These are phyloP conservation scores for Ormyrus rosae DNA, from an alignment of 2,888 invertebrate genomes.

Conservation along the genomic window DNA sequence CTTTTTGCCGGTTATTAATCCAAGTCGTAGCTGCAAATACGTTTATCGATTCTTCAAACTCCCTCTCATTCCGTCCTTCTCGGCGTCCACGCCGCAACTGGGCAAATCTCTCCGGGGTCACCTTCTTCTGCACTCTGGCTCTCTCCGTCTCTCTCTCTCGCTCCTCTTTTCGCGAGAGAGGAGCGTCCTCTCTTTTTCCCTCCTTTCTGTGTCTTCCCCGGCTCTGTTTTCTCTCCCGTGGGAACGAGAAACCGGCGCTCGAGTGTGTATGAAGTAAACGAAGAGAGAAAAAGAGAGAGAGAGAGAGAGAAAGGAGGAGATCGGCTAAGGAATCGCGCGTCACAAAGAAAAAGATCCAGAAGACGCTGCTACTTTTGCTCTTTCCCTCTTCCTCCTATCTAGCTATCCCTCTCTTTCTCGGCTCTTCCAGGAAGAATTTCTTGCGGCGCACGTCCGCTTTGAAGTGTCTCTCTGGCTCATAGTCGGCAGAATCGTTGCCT, in stretches of 20 bases:
- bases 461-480: slow-evolving; percentile 59
- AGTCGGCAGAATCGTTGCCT: slow-evolving; percentile 57
- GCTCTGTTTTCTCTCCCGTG: slow-evolving; percentile 56
- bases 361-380: slow-evolving; percentile 52
- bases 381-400: slow-evolving; percentile 11
- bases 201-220: slow-evolving; percentile 17
- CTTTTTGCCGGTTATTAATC: slow-evolving; percentile 9
- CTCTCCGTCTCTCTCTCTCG: slow-evolving; percentile 6
- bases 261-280: slow-evolving; percentile 27
- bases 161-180: slow-evolving; percentile 13
- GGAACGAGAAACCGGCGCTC: slow-evolving; percentile 59
- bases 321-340: slow-evolving; percentile 51
- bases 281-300: slow-evolving; percentile 53
- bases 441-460: slow-evolving; percentile 62
- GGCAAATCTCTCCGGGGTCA: slow-evolving; percentile 55
- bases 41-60: slow-evolving; percentile 29
- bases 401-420: slow-evolving; percentile 5
- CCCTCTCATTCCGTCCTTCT: slow-evolving; percentile 42
- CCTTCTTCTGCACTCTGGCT: slow-evolving; percentile 58
- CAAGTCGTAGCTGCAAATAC: not conserved
- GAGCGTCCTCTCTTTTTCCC: slow-evolving; percentile 7
- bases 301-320: slow-evolving; percentile 45
- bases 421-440: slow-evolving; percentile 66
- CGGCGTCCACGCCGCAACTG: not conserved
- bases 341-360: slow-evolving; percentile 62